phyloP scores from a whole-genome alignment of 2,797 vertebrate genomes.

The Brachymystax lenok region DNA sequence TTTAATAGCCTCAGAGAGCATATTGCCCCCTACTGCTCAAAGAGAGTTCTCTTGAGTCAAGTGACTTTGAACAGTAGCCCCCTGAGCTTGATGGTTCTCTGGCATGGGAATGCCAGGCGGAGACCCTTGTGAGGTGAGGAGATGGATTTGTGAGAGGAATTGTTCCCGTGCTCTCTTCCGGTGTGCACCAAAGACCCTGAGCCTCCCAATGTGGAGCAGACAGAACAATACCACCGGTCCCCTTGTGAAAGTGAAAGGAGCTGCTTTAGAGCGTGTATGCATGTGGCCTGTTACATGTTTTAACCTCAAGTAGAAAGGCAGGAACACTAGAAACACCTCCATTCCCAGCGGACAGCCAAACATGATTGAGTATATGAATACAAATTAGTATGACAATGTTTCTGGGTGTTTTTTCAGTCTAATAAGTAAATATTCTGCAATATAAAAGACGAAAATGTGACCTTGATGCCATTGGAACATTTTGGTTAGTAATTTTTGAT shows the following conservation, averaged over 20 bases:
- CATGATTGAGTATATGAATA: background rate
- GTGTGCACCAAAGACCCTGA: constrained; percentile 51
- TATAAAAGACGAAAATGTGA: background rate
- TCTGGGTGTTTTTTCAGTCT: background rate
- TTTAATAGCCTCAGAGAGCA: constrained; percentile 66
- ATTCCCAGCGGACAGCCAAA: constrained; percentile 19
- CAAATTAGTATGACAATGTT: background rate
- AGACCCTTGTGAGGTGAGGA: constrained; percentile 58
- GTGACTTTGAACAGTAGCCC: constrained; percentile 70
- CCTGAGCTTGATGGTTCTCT: constrained; percentile 55
- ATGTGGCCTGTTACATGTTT: constrained; percentile 45
- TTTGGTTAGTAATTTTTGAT: background rate
- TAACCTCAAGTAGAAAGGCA: constrained; percentile 18
- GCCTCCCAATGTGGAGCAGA: constrained; percentile 48
- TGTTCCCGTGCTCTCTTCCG: constrained; percentile 61
- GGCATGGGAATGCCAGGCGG: constrained; percentile 62
- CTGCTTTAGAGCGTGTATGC: constrained; percentile 31
- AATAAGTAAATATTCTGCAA: background rate
- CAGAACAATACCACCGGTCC: constrained; percentile 49
- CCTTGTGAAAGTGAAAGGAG: constrained; percentile 41
- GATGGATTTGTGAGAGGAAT: constrained; percentile 57
- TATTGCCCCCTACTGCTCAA: constrained; percentile 56
- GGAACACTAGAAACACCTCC: constrained; percentile 21
- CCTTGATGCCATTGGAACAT: background rate
- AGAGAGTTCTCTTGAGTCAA: constrained; percentile 69